A percentile compares a stretch with the other conserved stretches of the same genome.
Conservation (phyloP, 1,140 invertebrate genomes). For the Babylonia areolata region DNA sequence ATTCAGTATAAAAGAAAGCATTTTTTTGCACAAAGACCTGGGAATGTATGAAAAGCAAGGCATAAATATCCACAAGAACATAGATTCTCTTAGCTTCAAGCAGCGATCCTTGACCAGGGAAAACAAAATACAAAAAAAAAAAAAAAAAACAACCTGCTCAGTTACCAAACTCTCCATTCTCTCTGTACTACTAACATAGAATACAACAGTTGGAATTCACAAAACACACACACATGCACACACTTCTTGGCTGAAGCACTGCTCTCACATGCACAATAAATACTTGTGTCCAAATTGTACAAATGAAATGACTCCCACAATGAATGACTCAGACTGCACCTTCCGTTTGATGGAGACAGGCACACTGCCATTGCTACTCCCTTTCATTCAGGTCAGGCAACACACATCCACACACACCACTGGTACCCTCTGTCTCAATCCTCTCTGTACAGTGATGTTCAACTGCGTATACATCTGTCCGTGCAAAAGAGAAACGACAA, state of each 20-base stretch:
- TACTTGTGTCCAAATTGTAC: constrained; percentile 3
- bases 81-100: not conserved
- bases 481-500: not conserved
- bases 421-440: not conserved
- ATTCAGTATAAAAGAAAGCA: not conserved
- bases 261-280: constrained; percentile 19
- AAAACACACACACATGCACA: not conserved
- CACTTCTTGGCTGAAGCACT: not conserved
- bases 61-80: not conserved
- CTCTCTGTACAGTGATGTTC: not conserved
- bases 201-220: not conserved
- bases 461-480: not conserved
- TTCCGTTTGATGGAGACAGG: not conserved
- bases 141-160: too few relatives aligned
- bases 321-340: not conserved
- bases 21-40: not conserved
- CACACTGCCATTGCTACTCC: not conserved
- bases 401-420: not conserved
- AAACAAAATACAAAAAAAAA: too few relatives aligned
- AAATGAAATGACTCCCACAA: not conserved
- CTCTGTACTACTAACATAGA: not conserved
- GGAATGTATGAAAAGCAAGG: constrained; percentile 4
- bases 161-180: too few relatives aligned
- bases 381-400: not conserved
- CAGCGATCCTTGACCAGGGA: not conserved